These are phyloP conservation scores for Anarrhichthys ocellatus DNA, from an alignment of 2,113 vertebrate genomes.

Conservation along the genomic window DNA sequence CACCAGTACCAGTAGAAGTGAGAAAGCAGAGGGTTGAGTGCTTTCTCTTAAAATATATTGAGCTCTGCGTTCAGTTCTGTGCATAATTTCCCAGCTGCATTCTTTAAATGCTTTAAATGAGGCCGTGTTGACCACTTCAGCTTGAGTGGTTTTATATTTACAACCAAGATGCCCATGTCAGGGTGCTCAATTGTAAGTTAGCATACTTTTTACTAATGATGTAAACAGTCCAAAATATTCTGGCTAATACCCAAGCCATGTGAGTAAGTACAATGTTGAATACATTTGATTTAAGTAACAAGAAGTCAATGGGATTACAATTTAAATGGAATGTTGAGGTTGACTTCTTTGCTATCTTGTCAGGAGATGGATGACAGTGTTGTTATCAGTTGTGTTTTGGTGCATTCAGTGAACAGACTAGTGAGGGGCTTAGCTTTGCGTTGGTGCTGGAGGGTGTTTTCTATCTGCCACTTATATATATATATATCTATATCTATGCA, in stretches of 20 bases:
- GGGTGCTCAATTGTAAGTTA: neutral
- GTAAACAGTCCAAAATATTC: neutral
- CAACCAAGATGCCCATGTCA: neutral
- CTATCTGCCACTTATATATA: neutral
- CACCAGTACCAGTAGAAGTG: neutral
- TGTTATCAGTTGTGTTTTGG: neutral
- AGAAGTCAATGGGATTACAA: neutral
- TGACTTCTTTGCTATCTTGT: neutral
- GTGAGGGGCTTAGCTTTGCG: neutral
- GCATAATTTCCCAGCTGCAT: neutral
- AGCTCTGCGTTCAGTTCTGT: neutral
- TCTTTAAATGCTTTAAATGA: slow-evolving; percentile 19
- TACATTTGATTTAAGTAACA: neutral
- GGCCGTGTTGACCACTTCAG: neutral
- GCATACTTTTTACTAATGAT: neutral
- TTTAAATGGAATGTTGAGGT: neutral
- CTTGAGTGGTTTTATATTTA: neutral
- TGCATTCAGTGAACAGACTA: neutral
- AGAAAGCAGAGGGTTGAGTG: neutral
- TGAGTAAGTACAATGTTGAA: neutral
- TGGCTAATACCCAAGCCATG: neutral
- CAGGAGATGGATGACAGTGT: neutral
- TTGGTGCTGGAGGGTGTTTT: neutral
- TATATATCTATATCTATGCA: neutral
- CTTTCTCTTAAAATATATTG: slow-evolving; percentile 3